Base-by-base conservation (phyloP, 2,888 invertebrate genomes). In the Pocota personata region DNA sequence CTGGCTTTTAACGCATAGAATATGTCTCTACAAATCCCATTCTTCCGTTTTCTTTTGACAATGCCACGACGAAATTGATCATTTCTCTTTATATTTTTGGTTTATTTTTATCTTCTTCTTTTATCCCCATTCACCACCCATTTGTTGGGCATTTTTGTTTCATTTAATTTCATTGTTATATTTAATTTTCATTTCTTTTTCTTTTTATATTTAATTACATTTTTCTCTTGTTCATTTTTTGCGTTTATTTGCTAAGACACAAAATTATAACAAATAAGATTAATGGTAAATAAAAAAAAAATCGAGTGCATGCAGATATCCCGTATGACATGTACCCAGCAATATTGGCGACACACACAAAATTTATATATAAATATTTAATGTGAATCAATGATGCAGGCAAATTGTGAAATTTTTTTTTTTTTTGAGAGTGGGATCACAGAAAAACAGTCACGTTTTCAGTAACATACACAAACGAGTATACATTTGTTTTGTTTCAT, bases 271-370 rank as follows among this genome's bases (percentile, higher is more conserved):
- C 50, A 50, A 35, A 32, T 8, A 46, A 69, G 55, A 52, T 37
- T 40, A 35, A 7, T 52, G 14, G 1, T 8, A 12, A 24, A 32
- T 46, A 48, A 24, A 72, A 62, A 72, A 80, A 37, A 78, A 73
- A 71, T 73, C 64, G 58, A 27, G n/a, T 37, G 71, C 87, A 88
- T 87, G 87, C 88, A 88, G 72, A 88, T 78, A 87, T 87, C 87
- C 88, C 88, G 87, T 88, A 89, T 89, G 89, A 89, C 89, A 89
- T 89, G 89, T 89, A 89, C 89, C 89, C 89, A 89, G 88, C 84
- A 83, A 84, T 87, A 88, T 2, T 2, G 88, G 88, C 88, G 88
- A 89, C 88, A 83, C 87, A 87, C 83, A 83, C 60, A 87, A 82
- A 67, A 64, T 76, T 69, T 76, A 78, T 78, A 69, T 52, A 86